These are phyloP conservation scores for Bergia sp. DNA, from an alignment of 92 coral and sea anemone genomes.

Conservation along the genomic window DNA sequence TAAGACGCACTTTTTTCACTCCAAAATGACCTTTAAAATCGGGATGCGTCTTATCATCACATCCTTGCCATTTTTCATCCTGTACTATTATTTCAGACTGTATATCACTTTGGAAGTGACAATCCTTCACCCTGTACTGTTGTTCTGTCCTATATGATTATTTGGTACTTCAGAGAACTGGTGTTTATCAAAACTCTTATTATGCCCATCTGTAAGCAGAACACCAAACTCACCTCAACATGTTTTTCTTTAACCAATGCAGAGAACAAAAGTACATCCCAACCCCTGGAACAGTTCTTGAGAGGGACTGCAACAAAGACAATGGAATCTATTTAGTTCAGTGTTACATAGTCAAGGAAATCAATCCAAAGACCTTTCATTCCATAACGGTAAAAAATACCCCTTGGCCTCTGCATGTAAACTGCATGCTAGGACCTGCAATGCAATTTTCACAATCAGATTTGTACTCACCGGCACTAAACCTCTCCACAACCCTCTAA, in stretches of 20 bases:
- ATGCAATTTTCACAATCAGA: background rate
- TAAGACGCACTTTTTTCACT: too few species aligned
- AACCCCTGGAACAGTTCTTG: slow-evolving; percentile 97
- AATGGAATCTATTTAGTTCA: background rate
- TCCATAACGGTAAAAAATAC: background rate
- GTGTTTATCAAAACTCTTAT: too few species aligned
- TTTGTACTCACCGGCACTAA: slow-evolving; percentile 81
- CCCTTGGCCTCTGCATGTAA: background rate
- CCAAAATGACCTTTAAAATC: too few species aligned
- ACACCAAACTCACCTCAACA: slow-evolving; percentile 58
- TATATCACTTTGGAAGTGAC: too few species aligned
- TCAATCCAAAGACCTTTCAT: background rate
- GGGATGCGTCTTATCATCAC: too few species aligned
- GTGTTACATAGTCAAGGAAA: background rate
- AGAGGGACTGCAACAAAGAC: slow-evolving; percentile 72
- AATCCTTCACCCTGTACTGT: too few species aligned
- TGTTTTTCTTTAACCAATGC: slow-evolving; percentile 68
- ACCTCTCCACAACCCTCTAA: slow-evolving; percentile 90
- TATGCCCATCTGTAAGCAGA: too few species aligned
- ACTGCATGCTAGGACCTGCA: background rate
- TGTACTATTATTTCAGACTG: too few species aligned
- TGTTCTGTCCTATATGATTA: too few species aligned
- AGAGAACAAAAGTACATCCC: slow-evolving; percentile 94
- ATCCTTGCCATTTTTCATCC: too few species aligned
- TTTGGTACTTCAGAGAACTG: too few species aligned